A percentile compares a stretch with the other conserved stretches of the same genome.
phyloP scores from a whole-genome alignment of 1,140 invertebrate genomes.

The Hylaeus anthracinus region DNA sequence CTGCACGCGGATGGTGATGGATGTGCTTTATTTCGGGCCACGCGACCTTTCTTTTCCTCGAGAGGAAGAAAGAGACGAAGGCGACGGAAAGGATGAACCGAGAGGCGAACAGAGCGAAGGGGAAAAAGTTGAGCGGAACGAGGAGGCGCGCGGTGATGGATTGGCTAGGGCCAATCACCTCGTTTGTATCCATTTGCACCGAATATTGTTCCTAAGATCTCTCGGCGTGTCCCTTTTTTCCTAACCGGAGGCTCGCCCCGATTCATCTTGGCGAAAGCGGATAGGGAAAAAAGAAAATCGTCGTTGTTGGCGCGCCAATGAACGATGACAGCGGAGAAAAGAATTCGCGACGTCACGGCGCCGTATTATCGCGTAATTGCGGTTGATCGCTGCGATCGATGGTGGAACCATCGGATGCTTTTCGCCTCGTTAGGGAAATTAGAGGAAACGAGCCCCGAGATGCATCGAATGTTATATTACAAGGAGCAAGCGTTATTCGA shows the following conservation, averaged over 20 bases:
- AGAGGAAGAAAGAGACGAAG: background rate
- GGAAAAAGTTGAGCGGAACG: conserved; percentile 50
- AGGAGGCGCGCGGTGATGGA: conserved; percentile 65
- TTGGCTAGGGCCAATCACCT: conserved; percentile 71
- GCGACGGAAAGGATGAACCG: conserved; percentile 25
- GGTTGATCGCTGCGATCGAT: conserved; percentile 54
- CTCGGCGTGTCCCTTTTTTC: conserved; percentile 46
- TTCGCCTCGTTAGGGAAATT: too few relatives aligned
- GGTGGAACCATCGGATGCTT: too few relatives aligned
- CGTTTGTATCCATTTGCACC: conserved; percentile 75
- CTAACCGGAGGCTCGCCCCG: conserved; percentile 28
- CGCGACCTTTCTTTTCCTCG: conserved; percentile 33
- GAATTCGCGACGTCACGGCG: conserved; percentile 50
- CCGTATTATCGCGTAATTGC: conserved; percentile 49
- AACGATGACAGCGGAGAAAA: conserved; percentile 44
- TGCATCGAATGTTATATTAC: too few relatives aligned
- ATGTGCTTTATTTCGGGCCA: conserved; percentile 62
- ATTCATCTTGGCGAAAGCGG: conserved; percentile 60
- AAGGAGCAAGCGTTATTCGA: background rate
- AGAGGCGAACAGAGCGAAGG: background rate
- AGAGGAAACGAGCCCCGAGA: too few relatives aligned
- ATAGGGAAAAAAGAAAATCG: conserved; percentile 28
- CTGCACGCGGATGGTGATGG: conserved; percentile 60
- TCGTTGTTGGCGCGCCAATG: conserved; percentile 12
- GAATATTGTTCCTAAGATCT: conserved; percentile 70